Base-by-base conservation (phyloP, 2,888 invertebrate genomes). In the Podotricha telesiphe region DNA sequence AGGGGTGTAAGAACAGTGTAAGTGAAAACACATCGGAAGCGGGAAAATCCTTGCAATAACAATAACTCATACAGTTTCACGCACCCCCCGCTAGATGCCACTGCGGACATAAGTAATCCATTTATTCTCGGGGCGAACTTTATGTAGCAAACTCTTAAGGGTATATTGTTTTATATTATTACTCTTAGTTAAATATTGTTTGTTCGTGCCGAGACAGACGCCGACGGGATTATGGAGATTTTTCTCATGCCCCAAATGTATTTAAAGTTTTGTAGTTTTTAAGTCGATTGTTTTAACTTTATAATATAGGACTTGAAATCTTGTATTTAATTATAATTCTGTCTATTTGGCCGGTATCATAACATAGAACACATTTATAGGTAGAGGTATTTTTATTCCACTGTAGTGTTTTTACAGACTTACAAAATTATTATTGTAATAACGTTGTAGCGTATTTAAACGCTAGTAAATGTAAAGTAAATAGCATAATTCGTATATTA, bases 61-160 rank as follows among this genome's bases (percentile, higher is more conserved):
- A 91, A 90, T 93, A 91, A 92, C 87, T 92, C 91, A 91, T 87
- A 84, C 74, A 81, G 86, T 84, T 85, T 81, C 82, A 71, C 82
- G 78, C 81, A 81, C 92, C 92, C 91, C 91, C 89, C 87, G 87
- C 89, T 86, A 92, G 92, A 92, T 92, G 92, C 87, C 88, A 67
- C 83, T 78, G 80, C 85, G 91, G 89, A 93, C 93, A 93, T 86
- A 91, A 91, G 87, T 93, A 92, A 92, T 93, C 93, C 93, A 93
- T 93, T 93, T 93, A 88, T 89, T 90, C 93, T 90, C 87, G 88
- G 91, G 91, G 92, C 82, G 93, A 86, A 82, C 80, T 92, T 93
- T 92, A 92, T 92, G 91, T 89, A 88, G 86, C 86, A 83, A 79
- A 87, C 87, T 88, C 86, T 84, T 91, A 90, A 88, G 87, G 80